Percentiles rank a stretch among this genome's conserved stretches.
These are phyloP conservation scores for Pollimyrus isidori DNA, from an alignment of 2,113 vertebrate genomes.

Conservation along the genomic window DNA sequence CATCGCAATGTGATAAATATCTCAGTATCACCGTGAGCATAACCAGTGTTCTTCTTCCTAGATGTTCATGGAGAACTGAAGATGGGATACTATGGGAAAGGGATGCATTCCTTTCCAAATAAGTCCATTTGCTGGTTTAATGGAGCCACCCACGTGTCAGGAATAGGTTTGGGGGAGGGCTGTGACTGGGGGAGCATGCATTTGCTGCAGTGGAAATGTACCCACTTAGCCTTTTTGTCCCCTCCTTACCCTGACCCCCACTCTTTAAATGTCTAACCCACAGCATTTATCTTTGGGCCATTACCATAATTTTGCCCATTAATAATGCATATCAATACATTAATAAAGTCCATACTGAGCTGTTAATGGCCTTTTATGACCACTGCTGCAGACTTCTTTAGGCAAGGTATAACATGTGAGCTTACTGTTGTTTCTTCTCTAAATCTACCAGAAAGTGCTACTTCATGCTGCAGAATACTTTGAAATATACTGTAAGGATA, in stretches of 20 bases:
- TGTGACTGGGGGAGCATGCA: conserved; percentile 5
- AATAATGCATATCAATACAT: conserved; percentile 70
- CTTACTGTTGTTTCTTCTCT: conserved; percentile 21
- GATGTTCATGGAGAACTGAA: not conserved
- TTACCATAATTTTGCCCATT: conserved; percentile 67
- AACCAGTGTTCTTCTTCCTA: not conserved
- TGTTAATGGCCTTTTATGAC: conserved; percentile 19
- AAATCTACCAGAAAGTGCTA: not conserved
- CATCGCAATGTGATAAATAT: not conserved
- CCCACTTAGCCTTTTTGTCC: conserved; percentile 16
- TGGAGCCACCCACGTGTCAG: conserved; percentile 7
- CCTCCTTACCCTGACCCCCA: conserved; percentile 8
- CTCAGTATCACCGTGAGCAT: not conserved
- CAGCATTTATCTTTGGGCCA: conserved; percentile 51
- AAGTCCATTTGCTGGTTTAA: not conserved
- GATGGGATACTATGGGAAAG: not conserved
- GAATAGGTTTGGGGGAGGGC: not conserved
- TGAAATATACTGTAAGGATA: not conserved
- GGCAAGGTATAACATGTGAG: not conserved
- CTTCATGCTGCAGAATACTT: not conserved
- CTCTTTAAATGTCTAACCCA: not conserved
- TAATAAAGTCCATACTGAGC: conserved; percentile 54
- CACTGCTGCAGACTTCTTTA: conserved; percentile 13
- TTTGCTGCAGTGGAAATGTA: conserved; percentile 27
- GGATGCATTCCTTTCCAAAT: conserved; percentile 3